Percentiles rank a stretch among this genome's conserved stretches.
Conservation (phyloP, 2,797 vertebrate genomes). For the Sebastiscus tertius region DNA sequence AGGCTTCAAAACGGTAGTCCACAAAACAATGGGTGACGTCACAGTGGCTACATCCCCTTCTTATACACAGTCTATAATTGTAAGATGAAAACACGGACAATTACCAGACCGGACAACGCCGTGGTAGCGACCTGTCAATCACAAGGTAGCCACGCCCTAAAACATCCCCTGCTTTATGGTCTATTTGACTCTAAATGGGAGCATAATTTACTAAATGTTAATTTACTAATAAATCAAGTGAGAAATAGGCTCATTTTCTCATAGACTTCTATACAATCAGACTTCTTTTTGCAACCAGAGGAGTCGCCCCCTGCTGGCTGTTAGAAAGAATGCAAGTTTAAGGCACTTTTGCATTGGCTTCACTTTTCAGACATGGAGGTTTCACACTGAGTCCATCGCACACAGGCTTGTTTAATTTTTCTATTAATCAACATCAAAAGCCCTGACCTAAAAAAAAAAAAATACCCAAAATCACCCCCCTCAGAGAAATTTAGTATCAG, state of each 20-base stretch:
- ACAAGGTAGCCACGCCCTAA: neutral
- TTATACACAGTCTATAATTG: too few relatives aligned
- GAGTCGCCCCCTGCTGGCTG: neutral
- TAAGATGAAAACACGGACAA: neutral
- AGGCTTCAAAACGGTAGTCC: too few relatives aligned
- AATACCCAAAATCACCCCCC: neutral
- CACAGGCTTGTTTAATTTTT: slow-evolving; percentile 17
- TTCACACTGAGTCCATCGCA: neutral
- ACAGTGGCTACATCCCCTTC: too few relatives aligned
- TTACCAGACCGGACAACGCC: neutral
- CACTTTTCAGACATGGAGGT: neutral
- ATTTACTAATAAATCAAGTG: neutral
- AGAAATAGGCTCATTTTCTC: neutral
- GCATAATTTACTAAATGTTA: neutral
- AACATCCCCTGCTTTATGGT: neutral
- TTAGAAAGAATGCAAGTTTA: neutral
- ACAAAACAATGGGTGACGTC: too few relatives aligned
- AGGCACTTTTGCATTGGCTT: neutral
- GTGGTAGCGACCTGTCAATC: neutral
- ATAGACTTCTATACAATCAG: neutral
- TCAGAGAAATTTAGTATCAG: slow-evolving; percentile 19
- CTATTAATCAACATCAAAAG: slow-evolving; percentile 37
- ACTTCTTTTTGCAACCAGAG: neutral
- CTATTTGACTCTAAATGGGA: neutral
- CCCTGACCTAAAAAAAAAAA: slow-evolving; percentile 11